Evolutionary conservation across 1,140 invertebrate species (phyloP).

Genomic region (Philopotamus ludificatus): DNA sequence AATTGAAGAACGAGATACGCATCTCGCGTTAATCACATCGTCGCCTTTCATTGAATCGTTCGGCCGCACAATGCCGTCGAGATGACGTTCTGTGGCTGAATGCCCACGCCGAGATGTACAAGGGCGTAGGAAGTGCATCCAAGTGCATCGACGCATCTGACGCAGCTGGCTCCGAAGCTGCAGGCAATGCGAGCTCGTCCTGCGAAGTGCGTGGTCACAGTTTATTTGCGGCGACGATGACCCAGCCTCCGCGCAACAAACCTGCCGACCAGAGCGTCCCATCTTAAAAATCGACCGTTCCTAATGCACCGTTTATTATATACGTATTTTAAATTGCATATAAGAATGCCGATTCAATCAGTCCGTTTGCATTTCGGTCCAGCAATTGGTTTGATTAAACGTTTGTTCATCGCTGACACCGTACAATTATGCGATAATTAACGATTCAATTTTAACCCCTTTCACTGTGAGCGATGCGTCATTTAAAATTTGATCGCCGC

Average conservation of each 20-base stretch:
- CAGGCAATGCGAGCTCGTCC: constrained; percentile 12
- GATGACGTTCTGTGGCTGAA: not conserved
- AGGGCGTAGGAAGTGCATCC: constrained; percentile 12
- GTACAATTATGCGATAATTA: not conserved
- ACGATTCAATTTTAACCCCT: constrained; percentile 4
- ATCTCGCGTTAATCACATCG: not conserved
- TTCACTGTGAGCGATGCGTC: not conserved
- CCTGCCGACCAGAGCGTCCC: not conserved
- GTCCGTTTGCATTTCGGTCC: constrained; percentile 2
- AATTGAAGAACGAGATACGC: not conserved
- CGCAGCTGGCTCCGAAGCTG: constrained; percentile 14
- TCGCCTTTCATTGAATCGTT: not conserved
- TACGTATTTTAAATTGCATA: not conserved
- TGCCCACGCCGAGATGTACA: not conserved
- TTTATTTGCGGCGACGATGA: constrained; percentile 9
- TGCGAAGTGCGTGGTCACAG: constrained; percentile 18
- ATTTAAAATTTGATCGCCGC: not conserved
- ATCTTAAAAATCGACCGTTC: not conserved
- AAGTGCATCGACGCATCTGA: not conserved
- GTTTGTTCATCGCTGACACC: not conserved
- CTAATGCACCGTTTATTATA: not conserved
- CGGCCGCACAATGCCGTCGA: not conserved
- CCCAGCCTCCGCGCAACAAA: not conserved
- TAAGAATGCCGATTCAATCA: not conserved
- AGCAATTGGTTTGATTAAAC: not conserved